phyloP scores from a whole-genome alignment of 2,888 invertebrate genomes.

The Thera obeliscata region DNA sequence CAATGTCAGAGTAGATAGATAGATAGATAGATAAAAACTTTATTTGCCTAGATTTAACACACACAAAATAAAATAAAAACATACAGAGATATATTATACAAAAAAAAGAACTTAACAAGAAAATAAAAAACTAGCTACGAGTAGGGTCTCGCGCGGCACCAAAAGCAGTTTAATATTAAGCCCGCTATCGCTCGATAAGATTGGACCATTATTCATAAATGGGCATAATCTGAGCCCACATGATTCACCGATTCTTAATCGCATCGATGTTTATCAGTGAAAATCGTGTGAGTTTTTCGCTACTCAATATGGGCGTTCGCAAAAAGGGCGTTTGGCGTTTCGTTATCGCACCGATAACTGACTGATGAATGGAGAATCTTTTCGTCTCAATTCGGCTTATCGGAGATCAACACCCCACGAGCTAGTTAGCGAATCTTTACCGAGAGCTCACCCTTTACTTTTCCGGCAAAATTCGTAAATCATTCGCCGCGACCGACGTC shows the following conservation, averaged over 20 bases:
- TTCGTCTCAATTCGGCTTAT: constrained; percentile 82
- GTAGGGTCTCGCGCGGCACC: constrained; percentile 20
- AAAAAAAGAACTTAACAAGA: no score
- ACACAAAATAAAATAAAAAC: no score
- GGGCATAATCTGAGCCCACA: constrained; percentile 45
- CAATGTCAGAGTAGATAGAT: constrained; percentile 19
- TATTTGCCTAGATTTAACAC: no score
- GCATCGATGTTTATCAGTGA: constrained; percentile 60
- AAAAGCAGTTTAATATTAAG: constrained; percentile 36
- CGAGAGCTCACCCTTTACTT: constrained; percentile 52
- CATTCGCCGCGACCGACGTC: constrained; percentile 76
- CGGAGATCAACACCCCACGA: constrained; percentile 72
- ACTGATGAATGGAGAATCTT: constrained; percentile 80
- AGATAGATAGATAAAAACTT: no score
- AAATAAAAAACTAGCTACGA: no score
- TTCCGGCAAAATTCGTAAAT: constrained; percentile 52
- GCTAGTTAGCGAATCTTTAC: constrained; percentile 77
- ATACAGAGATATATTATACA: no score
- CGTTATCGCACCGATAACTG: constrained; percentile 77
- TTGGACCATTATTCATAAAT: constrained; percentile 52
- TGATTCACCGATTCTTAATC: constrained; percentile 50
- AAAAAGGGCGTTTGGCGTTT: constrained; percentile 68
- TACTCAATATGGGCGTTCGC: constrained; percentile 64
- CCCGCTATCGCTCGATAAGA: constrained; percentile 38
- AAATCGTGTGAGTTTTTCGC: constrained; percentile 69